phyloP scores from a whole-genome alignment of 2,113 vertebrate genomes.

The Diphyllodes magnificus region DNA sequence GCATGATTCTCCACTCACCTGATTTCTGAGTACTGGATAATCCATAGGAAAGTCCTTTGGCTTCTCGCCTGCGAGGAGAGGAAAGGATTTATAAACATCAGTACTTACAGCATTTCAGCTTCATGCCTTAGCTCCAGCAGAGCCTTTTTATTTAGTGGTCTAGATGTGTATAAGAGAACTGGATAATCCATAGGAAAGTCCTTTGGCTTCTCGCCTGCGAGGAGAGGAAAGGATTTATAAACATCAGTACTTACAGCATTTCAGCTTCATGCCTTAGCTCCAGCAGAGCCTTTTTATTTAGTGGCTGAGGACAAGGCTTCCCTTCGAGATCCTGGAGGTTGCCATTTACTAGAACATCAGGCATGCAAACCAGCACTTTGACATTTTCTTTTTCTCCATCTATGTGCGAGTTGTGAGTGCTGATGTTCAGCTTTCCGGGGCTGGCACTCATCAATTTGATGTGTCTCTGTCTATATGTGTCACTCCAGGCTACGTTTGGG shows the following conservation, averaged over 20 bases:
- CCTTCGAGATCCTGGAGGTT: neutral
- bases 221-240: conserved; percentile 39
- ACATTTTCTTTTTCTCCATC: neutral
- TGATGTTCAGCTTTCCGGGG: neutral
- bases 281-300: neutral
- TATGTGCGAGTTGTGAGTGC: neutral
- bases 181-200: conserved; percentile 70
- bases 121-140: neutral
- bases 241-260: neutral
- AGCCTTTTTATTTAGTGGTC: neutral
- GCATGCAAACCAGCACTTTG: neutral
- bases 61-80: conserved; percentile 74
- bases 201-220: conserved; percentile 78
- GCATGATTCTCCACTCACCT: conserved; percentile 69
- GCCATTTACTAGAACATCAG: neutral
- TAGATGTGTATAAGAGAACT: too few relatives aligned
- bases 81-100: conserved; percentile 15
- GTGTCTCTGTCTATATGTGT: accelerated
- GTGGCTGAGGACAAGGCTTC: neutral
- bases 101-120: neutral
- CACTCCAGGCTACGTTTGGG: neutral
- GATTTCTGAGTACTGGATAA: conserved; percentile 73
- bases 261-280: neutral
- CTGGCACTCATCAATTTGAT: neutral
- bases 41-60: conserved; percentile 73